Percentiles rank a stretch among this genome's conserved stretches.
phyloP scores from a whole-genome alignment of 2,113 vertebrate species.

The Corythaeola cristata region DNA sequence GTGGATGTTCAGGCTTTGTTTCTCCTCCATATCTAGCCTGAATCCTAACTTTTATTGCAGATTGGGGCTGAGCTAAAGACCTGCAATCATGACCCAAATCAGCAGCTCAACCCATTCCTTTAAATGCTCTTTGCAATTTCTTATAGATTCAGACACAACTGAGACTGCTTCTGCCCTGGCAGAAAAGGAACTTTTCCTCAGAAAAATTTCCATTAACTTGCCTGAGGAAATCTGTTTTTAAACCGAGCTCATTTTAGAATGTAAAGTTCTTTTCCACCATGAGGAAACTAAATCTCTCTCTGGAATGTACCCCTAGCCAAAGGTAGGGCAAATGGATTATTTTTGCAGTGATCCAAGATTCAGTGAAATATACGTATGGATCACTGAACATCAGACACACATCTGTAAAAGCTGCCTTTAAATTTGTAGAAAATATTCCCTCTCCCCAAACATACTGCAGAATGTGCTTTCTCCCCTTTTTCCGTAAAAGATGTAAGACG shows the following conservation, averaged over 20 bases:
- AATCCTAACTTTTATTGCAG: not conserved
- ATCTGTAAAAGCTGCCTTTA: not conserved
- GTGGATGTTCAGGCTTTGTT: not conserved
- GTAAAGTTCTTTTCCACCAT: not conserved
- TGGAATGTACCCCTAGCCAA: not conserved
- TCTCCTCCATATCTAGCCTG: not conserved
- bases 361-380: not conserved
- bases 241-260: not conserved
- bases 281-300: not conserved
- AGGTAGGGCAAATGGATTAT: not conserved
- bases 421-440: not conserved
- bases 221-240: not conserved
- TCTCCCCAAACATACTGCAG: not conserved
- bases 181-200: not conserved
- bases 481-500: not conserved
- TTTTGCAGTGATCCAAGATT: not conserved
- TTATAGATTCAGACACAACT: not conserved
- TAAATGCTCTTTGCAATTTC: not conserved
- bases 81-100: not conserved
- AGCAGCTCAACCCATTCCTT: not conserved
- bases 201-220: conserved; percentile 18
- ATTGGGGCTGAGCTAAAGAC: not conserved
- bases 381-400: not conserved
- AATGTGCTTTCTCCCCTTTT: not conserved
- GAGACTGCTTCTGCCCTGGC: not conserved